Evolutionary conservation across 2,113 vertebrate species (phyloP).

Genomic region (Cygnus buccinator): DNA sequence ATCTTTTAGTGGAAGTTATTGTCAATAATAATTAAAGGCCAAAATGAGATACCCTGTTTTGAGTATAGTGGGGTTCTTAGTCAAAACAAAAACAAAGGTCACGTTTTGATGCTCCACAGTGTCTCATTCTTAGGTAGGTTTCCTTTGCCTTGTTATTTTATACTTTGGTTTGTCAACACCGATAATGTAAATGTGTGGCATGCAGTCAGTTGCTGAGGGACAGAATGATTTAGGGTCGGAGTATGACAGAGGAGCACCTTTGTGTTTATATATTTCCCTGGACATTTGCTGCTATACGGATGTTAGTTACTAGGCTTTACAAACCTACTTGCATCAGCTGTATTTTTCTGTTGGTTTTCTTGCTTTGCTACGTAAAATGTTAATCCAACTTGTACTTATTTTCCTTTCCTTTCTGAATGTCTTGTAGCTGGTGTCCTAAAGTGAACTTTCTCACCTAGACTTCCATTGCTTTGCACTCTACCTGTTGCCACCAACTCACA

Average conservation of each 20-base stretch:
- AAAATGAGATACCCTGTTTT: background rate
- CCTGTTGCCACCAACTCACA: background rate
- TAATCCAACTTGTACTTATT: background rate
- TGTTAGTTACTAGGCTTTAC: background rate
- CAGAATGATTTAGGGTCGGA: background rate
- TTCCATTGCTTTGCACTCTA: background rate
- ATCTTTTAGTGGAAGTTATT: background rate
- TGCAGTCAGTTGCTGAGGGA: background rate
- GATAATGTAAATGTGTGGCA: background rate
- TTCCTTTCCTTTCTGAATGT: background rate
- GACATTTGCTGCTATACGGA: background rate
- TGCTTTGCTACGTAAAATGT: background rate
- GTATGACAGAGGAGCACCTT: background rate
- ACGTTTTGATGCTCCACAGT: background rate
- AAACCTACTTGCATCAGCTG: background rate
- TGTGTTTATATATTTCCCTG: background rate
- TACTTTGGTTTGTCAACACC: background rate
- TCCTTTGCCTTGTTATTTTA: background rate
- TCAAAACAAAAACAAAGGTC: background rate
- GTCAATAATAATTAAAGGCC: background rate
- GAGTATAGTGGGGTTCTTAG: background rate
- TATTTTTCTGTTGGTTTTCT: background rate
- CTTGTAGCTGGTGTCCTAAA: background rate
- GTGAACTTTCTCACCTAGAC: background rate
- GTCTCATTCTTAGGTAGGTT: background rate